Evolutionary conservation across 2,797 vertebrate species (phyloP).

Genomic region (Hafferia zeledoni): DNA sequence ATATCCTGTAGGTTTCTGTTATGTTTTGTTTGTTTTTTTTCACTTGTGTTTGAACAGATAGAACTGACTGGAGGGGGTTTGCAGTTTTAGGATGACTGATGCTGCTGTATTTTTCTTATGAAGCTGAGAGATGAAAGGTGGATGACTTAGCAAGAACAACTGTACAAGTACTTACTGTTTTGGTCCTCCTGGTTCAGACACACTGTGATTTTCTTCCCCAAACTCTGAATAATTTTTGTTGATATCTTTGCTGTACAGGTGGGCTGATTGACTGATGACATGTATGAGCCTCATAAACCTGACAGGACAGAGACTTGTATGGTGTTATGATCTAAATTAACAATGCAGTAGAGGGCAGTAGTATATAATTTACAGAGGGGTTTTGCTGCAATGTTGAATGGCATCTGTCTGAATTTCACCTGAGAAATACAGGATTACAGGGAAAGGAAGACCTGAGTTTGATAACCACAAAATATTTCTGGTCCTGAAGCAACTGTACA

Average conservation of each 20-base stretch:
- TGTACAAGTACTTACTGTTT: not conserved
- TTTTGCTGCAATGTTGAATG: not conserved
- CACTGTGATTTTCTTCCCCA: not conserved
- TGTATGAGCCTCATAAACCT: not conserved
- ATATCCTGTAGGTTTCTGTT: not conserved
- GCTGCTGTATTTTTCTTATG: not conserved
- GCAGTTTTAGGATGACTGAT: not conserved
- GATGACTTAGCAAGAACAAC: not conserved
- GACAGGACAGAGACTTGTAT: not conserved
- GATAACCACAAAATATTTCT: not conserved
- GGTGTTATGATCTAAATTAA: not conserved
- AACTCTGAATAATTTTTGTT: not conserved
- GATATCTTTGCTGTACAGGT: not conserved
- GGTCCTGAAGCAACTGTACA: not conserved
- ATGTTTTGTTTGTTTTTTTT: not conserved
- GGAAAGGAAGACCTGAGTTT: not conserved
- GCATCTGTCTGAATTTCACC: not conserved
- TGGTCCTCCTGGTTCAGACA: not conserved
- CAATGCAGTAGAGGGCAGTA: slow-evolving; percentile 24
- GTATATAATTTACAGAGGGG: not conserved
- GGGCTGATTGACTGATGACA: not conserved
- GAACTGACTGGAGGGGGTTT: not conserved
- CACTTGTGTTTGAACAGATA: not conserved
- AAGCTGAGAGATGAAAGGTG: not conserved
- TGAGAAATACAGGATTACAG: not conserved